phyloP scores from a whole-genome alignment of 2,888 invertebrate species.

The Latrodectus hesperus region DNA sequence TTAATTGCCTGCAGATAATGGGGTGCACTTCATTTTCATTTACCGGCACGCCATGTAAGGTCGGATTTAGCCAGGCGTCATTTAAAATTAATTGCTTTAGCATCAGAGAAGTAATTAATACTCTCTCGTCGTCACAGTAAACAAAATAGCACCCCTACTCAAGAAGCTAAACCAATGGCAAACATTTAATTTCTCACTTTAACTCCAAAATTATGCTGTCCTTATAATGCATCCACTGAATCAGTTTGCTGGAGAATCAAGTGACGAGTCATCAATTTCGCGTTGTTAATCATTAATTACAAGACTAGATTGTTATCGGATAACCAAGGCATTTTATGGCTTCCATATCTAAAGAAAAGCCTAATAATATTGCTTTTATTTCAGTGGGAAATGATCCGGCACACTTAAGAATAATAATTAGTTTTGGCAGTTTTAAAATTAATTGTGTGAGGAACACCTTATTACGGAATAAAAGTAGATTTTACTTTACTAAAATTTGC shows the following conservation, averaged over 20 bases:
- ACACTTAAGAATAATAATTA: too few species aligned
- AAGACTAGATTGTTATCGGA: neutral
- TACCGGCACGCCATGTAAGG: conserved; percentile 24
- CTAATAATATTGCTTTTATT: too few species aligned
- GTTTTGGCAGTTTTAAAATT: too few species aligned
- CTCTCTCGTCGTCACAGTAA: conserved; percentile 25
- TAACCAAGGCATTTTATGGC: too few species aligned
- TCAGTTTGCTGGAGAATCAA: conserved; percentile 41
- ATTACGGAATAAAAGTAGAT: too few species aligned
- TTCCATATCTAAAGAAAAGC: too few species aligned
- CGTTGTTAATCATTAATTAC: conserved; percentile 51
- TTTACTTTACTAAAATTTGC: neutral
- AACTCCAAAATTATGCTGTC: conserved; percentile 48
- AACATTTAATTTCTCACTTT: conserved; percentile 61
- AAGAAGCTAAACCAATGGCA: conserved; percentile 49
- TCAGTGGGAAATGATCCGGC: too few species aligned
- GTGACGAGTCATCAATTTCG: conserved; percentile 51
- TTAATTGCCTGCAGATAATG: conserved; percentile 39
- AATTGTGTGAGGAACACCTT: too few species aligned
- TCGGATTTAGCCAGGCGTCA: conserved; percentile 34
- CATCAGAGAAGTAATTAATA: conserved; percentile 50
- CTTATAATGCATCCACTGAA: conserved; percentile 53
- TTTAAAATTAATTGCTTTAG: conserved; percentile 48
- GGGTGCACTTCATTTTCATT: conserved; percentile 40
- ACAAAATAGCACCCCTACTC: conserved; percentile 35